These are phyloP conservation scores for Athalia cordata DNA, from an alignment of 2,888 invertebrate genomes.

Conservation along the genomic window DNA sequence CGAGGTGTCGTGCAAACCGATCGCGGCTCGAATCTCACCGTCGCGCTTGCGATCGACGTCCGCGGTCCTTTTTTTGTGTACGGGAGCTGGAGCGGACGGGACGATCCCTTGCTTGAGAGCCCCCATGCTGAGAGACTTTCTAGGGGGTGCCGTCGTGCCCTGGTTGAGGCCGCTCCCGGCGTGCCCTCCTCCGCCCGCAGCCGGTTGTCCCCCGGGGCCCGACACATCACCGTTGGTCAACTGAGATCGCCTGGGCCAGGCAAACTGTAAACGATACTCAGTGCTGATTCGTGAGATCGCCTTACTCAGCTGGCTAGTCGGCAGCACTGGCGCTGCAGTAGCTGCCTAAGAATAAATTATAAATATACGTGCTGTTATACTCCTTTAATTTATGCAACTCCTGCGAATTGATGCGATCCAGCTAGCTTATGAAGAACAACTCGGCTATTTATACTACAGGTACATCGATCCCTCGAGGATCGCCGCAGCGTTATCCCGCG, in stretches of 20 bases:
- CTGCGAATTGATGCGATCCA: no score
- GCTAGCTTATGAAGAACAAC: no score
- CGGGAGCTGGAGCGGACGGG: constrained; percentile 75
- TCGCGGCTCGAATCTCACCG: constrained; percentile 55
- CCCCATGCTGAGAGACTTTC: constrained; percentile 92
- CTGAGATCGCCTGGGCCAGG: constrained; percentile 84
- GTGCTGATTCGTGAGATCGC: constrained; percentile 86
- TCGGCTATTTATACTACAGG: neutral
- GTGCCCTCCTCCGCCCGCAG: constrained; percentile 73
- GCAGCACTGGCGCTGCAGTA: constrained; percentile 65
- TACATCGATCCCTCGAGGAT: no score
- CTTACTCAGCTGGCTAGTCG: constrained; percentile 81
- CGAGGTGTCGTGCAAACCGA: neutral
- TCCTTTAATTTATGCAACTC: neutral
- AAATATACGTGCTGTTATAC: constrained; percentile 40
- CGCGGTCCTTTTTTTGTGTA: constrained; percentile 82
- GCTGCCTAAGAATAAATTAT: constrained; percentile 62
- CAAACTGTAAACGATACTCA: constrained; percentile 92
- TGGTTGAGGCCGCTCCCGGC: constrained; percentile 89
- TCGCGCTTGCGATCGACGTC: constrained; percentile 78
- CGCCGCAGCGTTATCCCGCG: no score
- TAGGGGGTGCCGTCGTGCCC: constrained; percentile 75
- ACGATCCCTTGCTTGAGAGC: constrained; percentile 80
- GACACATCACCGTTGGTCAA: constrained; percentile 76
- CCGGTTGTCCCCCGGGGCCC: constrained; percentile 72